Evolutionary conservation across 1,140 invertebrate species (phyloP).

Genomic region (Magallana angulata): DNA sequence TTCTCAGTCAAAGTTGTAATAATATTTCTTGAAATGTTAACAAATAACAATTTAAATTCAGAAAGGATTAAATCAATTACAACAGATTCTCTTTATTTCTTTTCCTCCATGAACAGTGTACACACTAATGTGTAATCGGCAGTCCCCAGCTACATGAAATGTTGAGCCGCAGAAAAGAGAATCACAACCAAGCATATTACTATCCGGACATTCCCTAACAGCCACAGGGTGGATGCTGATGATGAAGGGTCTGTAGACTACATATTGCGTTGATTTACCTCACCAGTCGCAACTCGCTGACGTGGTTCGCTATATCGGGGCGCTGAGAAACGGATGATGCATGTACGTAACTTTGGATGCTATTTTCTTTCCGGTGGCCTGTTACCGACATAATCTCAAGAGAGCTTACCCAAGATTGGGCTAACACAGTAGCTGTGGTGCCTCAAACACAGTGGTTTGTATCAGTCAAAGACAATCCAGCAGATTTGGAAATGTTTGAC

Average conservation of each 20-base stretch:
- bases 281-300: no score
- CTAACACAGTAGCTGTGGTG: not conserved
- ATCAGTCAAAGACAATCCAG: constrained; percentile 9
- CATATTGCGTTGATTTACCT: not conserved
- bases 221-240: not conserved
- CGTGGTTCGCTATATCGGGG: no score
- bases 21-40: no score
- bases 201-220: not conserved
- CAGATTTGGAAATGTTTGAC: constrained; percentile 37
- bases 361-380: not conserved
- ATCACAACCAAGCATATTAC: not conserved
- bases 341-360: not conserved
- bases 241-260: not conserved
- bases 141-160: not conserved
- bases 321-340: not conserved
- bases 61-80: no score
- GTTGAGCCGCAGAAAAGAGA: not conserved
- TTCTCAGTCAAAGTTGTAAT: no score
- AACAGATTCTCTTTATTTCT: no score
- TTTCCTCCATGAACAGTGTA: not conserved
- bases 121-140: not conserved
- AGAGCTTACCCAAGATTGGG: not conserved
- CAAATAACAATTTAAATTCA: no score
- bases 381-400: not conserved
- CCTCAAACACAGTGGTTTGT: constrained; percentile 7